Conservation (phyloP, 1,140 invertebrate species). For the Proales similis region DNA sequence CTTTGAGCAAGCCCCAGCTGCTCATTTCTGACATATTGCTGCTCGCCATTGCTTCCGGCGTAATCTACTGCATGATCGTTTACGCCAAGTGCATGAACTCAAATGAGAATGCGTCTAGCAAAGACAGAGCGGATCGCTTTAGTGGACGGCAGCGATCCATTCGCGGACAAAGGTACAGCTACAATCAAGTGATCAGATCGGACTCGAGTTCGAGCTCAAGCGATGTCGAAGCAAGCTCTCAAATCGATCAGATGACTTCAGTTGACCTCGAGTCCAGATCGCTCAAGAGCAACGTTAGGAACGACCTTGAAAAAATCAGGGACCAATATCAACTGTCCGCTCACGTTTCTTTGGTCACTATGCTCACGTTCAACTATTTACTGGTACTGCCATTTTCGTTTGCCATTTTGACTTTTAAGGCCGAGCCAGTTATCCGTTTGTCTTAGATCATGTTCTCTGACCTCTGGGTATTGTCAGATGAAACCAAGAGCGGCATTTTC, state of each 20-base stretch:
- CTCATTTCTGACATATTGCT: conserved; percentile 14
- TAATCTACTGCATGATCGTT: conserved; percentile 16
- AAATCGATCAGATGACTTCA: too few relatives aligned
- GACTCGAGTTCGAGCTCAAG: too few relatives aligned
- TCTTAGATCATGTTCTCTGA: conserved; percentile 62
- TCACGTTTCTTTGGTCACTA: conserved; percentile 25
- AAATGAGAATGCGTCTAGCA: too few relatives aligned
- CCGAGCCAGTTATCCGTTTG: conserved; percentile 57
- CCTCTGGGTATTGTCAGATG: conserved; percentile 40
- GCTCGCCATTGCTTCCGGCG: not conserved
- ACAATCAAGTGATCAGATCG: too few relatives aligned
- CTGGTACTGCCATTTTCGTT: not conserved
- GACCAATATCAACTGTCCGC: conserved; percentile 23
- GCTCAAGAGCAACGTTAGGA: too few relatives aligned
- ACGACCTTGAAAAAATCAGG: too few relatives aligned
- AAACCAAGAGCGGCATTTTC: conserved; percentile 51
- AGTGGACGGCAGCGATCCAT: too few relatives aligned
- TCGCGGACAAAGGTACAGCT: too few relatives aligned
- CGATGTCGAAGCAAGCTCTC: too few relatives aligned
- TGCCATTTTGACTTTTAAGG: conserved; percentile 54
- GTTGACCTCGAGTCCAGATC: too few relatives aligned
- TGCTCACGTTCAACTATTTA: conserved; percentile 23
- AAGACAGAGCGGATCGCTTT: too few relatives aligned
- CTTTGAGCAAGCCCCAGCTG: conserved; percentile 8
- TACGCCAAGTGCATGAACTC: too few relatives aligned